phyloP scores from a whole-genome alignment of 2,888 invertebrate species.

The Pyrrhia umbra region DNA sequence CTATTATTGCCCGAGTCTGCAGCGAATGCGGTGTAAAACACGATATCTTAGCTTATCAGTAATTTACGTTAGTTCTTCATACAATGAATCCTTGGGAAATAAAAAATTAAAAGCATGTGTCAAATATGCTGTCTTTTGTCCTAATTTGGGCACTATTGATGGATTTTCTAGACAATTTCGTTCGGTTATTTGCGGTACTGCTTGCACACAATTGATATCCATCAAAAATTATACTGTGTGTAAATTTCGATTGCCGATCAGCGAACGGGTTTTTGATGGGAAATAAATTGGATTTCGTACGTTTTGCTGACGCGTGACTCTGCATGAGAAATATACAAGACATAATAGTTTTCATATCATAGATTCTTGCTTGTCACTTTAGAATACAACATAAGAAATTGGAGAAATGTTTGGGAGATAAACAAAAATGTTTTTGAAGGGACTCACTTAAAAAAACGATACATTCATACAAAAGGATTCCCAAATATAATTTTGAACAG shows the following conservation, averaged over 20 bases:
- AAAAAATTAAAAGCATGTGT: slow-evolving; percentile 30
- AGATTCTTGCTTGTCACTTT: too few relatives aligned
- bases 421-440: too few relatives aligned
- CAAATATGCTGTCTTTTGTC: slow-evolving; percentile 22
- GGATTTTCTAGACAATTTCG: slow-evolving; percentile 52
- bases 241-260: slow-evolving; percentile 63
- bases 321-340: slow-evolving; percentile 1
- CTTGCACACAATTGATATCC: slow-evolving; percentile 71
- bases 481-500: slow-evolving; percentile 5
- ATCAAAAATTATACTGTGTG: slow-evolving; percentile 66
- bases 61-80: slow-evolving; percentile 48
- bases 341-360: not conserved
- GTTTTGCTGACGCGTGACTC: slow-evolving; percentile 27
- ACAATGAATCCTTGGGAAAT: slow-evolving; percentile 44
- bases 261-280: slow-evolving; percentile 64
- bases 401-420: too few relatives aligned
- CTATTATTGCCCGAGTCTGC: slow-evolving; percentile 54
- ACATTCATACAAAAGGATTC: slow-evolving; percentile 8
- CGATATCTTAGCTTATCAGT: slow-evolving; percentile 48
- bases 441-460: too few relatives aligned
- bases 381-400: too few relatives aligned
- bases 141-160: slow-evolving; percentile 33
- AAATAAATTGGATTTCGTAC: slow-evolving; percentile 60
- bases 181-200: slow-evolving; percentile 70
- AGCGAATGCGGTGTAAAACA: slow-evolving; percentile 55